Evolutionary conservation across 2,113 vertebrate species (phyloP).

Genomic region (Mystacornis crossleyi): DNA sequence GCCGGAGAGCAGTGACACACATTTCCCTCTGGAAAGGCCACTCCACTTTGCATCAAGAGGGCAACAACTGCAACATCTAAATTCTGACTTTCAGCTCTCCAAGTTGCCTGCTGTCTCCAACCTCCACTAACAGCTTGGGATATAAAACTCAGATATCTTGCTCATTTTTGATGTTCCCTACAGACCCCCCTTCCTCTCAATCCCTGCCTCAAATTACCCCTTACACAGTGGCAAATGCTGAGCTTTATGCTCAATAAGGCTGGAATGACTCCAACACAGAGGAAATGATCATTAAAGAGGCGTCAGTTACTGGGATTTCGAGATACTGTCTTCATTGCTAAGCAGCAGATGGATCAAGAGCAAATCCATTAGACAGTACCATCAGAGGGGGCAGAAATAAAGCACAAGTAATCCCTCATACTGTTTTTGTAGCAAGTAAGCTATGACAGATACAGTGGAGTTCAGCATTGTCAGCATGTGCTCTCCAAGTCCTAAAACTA

Average conservation of each 20-base stretch:
- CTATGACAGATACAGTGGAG: accelerated
- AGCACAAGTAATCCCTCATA: background rate
- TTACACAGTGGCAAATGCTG: background rate
- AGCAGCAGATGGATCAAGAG: background rate
- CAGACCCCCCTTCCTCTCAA: background rate
- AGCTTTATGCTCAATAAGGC: background rate
- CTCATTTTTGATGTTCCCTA: background rate
- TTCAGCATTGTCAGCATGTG: background rate
- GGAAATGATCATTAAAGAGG: background rate
- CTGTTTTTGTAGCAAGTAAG: background rate
- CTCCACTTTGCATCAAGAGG: background rate
- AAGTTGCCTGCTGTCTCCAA: background rate
- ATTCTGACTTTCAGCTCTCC: background rate
- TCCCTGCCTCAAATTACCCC: background rate
- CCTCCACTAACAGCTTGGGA: background rate
- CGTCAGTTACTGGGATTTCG: background rate
- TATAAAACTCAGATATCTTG: background rate
- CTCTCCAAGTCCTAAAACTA: background rate
- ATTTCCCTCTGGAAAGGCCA: background rate
- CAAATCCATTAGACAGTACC: background rate
- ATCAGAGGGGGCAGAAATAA: background rate
- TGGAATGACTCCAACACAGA: background rate
- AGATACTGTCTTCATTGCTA: background rate
- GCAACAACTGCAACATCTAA: background rate
- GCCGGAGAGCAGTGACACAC: background rate